These are phyloP conservation scores for Odontamblyopus lacepedii DNA, from an alignment of 2,797 vertebrate genomes.

Conservation along the genomic window DNA sequence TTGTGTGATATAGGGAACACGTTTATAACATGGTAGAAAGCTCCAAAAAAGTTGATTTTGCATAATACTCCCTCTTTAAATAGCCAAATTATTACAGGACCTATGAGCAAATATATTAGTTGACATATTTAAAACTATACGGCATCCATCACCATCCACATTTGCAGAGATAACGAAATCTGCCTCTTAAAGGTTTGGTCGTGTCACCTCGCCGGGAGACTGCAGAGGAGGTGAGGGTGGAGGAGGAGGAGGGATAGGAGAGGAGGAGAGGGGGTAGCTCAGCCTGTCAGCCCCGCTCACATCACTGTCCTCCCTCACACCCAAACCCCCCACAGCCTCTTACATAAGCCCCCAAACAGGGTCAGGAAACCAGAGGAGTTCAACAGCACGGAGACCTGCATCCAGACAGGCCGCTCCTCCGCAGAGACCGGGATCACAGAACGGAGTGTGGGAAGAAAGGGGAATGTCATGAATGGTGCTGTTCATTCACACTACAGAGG, in stretches of 20 bases:
- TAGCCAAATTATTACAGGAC: background rate
- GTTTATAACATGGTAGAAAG: background rate
- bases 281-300: conserved; percentile 70
- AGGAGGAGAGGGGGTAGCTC: conserved; percentile 29
- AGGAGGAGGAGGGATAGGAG: conserved; percentile 29
- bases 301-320: conserved; percentile 60
- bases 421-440: background rate
- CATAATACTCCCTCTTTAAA: too few species aligned
- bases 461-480: too few species aligned
- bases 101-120: background rate
- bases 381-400: conserved; percentile 28
- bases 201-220: conserved; percentile 55
- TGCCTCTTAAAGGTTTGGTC: conserved; percentile 50
- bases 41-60: background rate
- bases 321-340: conserved; percentile 58
- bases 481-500: too few species aligned
- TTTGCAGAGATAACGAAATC: conserved; percentile 36
- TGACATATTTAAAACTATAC: too few species aligned
- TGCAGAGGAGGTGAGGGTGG: conserved; percentile 60
- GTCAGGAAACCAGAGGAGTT: conserved; percentile 49
- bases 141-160: background rate
- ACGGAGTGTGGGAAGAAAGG: too few species aligned
- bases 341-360: conserved; percentile 61
- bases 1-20: background rate
- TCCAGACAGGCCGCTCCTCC: background rate